phyloP scores from a whole-genome alignment of 2,797 vertebrate genomes.

The Propithecus deckenii region DNA sequence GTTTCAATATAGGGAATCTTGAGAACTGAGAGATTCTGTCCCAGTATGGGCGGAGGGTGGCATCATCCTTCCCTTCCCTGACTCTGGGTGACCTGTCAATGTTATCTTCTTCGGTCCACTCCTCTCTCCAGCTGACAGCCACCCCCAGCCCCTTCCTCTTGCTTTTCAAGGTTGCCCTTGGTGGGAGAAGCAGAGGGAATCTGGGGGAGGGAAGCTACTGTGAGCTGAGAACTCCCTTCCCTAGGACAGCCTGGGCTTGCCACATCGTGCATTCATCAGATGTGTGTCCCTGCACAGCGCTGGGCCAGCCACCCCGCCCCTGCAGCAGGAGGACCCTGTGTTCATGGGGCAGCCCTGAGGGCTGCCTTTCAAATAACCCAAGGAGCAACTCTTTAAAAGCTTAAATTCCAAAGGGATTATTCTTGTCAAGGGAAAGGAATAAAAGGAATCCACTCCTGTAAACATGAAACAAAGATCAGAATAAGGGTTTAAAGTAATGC shows the following conservation, averaged over 20 bases:
- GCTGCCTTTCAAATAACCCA: slow-evolving; percentile 52
- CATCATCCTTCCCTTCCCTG: background rate
- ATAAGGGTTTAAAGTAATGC: slow-evolving; percentile 70
- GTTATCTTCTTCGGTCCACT: rapidly evolving
- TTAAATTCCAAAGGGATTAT: slow-evolving; percentile 77
- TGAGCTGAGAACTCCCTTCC: background rate
- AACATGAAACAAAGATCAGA: slow-evolving; percentile 76
- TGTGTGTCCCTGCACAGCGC: background rate
- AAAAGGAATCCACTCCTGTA: slow-evolving; percentile 70
- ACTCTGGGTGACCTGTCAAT: background rate
- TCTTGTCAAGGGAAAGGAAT: slow-evolving; percentile 68
- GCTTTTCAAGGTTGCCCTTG: background rate
- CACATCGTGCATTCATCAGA: background rate
- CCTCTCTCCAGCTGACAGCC: background rate
- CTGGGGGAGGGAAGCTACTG: background rate
- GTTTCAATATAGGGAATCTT: background rate
- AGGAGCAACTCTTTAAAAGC: slow-evolving; percentile 64
- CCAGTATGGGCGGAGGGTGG: background rate
- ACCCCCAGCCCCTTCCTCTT: background rate
- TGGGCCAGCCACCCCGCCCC: rapidly evolving
- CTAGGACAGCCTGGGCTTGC: rapidly evolving
- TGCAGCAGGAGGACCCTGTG: background rate
- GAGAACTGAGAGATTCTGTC: background rate
- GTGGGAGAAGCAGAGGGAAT: background rate
- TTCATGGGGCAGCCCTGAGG: background rate